Conservation (phyloP, 2,797 vertebrate genomes). For the Scolopax rusticola region DNA sequence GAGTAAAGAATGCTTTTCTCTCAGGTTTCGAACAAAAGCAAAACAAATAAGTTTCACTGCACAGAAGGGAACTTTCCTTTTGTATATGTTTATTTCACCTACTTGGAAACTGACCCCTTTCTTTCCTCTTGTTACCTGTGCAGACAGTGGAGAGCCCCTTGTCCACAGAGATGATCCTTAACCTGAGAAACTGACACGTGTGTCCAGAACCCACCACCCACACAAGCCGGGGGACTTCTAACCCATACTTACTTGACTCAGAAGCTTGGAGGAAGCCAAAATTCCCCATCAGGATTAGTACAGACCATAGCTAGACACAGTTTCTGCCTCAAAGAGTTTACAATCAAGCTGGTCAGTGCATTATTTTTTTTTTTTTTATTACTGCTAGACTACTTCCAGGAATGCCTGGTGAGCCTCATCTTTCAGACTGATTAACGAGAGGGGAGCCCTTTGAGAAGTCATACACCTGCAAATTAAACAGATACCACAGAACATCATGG, state of each 20-base stretch:
- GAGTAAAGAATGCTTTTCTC: background rate
- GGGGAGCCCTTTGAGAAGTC: background rate
- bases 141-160: background rate
- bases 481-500: background rate
- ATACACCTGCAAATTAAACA: background rate
- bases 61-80: background rate
- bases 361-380: background rate
- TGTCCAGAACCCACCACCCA: background rate
- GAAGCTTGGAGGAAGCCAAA: background rate
- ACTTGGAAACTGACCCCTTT: background rate
- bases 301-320: background rate
- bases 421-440: background rate
- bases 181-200: fast-evolving
- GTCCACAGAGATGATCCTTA: fast-evolving
- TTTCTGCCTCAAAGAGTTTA: background rate
- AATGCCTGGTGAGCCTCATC: background rate
- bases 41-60: background rate
- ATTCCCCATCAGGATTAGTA: background rate
- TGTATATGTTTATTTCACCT: background rate
- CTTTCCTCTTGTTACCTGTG: background rate
- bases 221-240: background rate
- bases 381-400: background rate
- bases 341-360: background rate
- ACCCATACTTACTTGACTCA: background rate
- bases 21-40: background rate